Conservation (phyloP, 2,888 invertebrate genomes). For the Eupelmus urozonus region DNA sequence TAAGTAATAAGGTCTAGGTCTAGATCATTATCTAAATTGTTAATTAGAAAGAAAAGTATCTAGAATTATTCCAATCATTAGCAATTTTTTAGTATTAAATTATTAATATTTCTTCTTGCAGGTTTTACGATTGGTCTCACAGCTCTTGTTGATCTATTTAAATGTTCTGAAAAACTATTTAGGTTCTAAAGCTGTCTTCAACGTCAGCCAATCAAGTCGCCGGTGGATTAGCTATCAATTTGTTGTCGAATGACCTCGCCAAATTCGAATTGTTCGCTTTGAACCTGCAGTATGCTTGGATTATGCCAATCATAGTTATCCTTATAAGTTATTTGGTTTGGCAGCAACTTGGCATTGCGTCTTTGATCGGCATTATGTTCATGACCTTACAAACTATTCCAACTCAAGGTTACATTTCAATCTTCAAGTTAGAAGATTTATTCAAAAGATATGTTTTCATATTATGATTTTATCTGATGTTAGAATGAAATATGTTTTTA, state of each 20-base stretch:
- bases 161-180: slow-evolving; percentile 38
- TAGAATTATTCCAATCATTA: background rate
- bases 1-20: no score
- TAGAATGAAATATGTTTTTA: slow-evolving; percentile 62
- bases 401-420: slow-evolving; percentile 76
- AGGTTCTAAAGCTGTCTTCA: slow-evolving; percentile 77
- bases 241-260: slow-evolving; percentile 91
- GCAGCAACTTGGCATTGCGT: slow-evolving; percentile 79
- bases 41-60: no score
- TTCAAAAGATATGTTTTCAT: no score
- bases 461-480: no score
- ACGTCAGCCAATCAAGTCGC: slow-evolving; percentile 67
- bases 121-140: slow-evolving; percentile 73
- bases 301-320: slow-evolving; percentile 86
- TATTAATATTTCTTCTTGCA: slow-evolving; percentile 53
- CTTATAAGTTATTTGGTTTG: slow-evolving; percentile 82
- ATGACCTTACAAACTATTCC: slow-evolving; percentile 79
- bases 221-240: slow-evolving; percentile 87
- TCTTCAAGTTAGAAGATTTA: no score
- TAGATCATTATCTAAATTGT: no score
- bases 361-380: slow-evolving; percentile 82
- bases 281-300: slow-evolving; percentile 88
- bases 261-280: slow-evolving; percentile 86
- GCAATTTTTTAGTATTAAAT: slow-evolving; percentile 3
- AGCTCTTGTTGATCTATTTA: background rate